Evolutionary conservation across 2,888 invertebrate genomes (phyloP), one percentile per base, ranked within the genome.

Genomic region (Limenitis camilla): DNA sequence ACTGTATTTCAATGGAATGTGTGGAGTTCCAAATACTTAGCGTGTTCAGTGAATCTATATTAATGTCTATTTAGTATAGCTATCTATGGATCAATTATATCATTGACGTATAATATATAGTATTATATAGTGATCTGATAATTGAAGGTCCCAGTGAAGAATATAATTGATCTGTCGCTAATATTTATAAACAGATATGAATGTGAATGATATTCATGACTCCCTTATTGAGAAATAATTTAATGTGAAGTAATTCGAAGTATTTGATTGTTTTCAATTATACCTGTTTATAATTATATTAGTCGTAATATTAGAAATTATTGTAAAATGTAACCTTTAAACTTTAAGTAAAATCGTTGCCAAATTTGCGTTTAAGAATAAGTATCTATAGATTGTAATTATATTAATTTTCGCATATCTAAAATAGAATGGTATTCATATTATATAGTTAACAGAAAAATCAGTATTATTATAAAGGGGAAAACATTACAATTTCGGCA

Each of bases 21-120:
- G 60, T 61, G 59, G 59, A 61, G 55, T 59, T 53, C 59, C 59
- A 60, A 55, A 51, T 33, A 51, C 56, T 53, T 52, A 51, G 41
- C 47, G 47, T 54, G 45, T 47, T 48, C 48, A 55, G 50, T 38
- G 47, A 29, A 33, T 49, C 36, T 56, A 35, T 36, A 44, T 53
- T 29, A 40, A 47, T 50, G 50, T 54, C 51, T 56, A 54, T 55
- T 49, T 59, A 45, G 19, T 19, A 36, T 43, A 59, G n/a, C n/a
- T n/a, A n/a, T 59, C 60, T 56, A 56, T 59, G 2, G 19, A 55
- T 58, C 38, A 30, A 39, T 49, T 33, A 8, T 43, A 43, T 41
- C 6, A 29, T 43, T 10, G 9, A 43, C 9, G 9, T 29, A 19
- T 40, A 40, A 30, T 29, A 10, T 29, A 40, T 8, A n/a, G 19